phyloP scores from a whole-genome alignment of 2,113 vertebrate species.

The Prolemur simus region DNA sequence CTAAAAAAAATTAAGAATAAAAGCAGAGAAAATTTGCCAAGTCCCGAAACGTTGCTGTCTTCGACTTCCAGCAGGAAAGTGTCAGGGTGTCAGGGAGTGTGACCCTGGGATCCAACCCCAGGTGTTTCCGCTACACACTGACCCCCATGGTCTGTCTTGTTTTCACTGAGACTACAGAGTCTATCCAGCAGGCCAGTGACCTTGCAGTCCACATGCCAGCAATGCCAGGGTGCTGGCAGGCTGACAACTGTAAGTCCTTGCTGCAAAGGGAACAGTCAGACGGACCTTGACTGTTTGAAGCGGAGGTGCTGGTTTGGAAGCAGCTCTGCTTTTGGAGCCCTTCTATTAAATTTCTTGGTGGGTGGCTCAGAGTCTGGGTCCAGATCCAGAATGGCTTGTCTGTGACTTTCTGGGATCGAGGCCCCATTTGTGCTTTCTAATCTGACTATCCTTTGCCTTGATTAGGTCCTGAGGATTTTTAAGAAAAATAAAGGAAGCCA shows the following conservation, averaged over 20 bases:
- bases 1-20: slow-evolving; percentile 12
- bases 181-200: not conserved
- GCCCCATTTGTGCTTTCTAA: not conserved
- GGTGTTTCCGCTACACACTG: not conserved
- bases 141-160: not conserved
- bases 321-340: not conserved
- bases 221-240: not conserved
- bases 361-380: not conserved
- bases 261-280: not conserved
- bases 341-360: not conserved
- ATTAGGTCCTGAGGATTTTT: not conserved
- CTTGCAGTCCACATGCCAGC: not conserved
- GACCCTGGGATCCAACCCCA: not conserved
- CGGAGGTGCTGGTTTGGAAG: not conserved
- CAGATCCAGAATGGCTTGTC: not conserved
- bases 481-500: not conserved
- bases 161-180: not conserved
- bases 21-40: not conserved
- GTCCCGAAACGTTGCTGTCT: not conserved
- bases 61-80: not conserved
- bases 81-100: not conserved
- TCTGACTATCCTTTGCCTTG: not conserved
- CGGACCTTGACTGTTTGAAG: not conserved
- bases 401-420: not conserved
- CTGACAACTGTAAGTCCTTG: not conserved